These are phyloP conservation scores for Frankliniella intonsa DNA, from an alignment of 2,888 invertebrate genomes.

Conservation along the genomic window DNA sequence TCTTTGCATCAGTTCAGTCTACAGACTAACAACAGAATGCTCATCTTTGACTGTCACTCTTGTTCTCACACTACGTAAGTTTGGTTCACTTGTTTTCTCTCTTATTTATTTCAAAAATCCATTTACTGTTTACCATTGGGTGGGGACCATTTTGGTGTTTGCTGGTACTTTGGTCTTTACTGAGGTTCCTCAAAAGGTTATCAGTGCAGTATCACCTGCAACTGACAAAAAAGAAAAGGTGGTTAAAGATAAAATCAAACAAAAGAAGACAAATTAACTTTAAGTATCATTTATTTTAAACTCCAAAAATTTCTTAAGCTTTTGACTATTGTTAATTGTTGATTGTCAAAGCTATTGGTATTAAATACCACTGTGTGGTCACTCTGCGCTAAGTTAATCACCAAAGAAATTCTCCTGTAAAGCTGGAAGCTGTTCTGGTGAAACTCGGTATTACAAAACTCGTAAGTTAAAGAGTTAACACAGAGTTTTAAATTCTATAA, in stretches of 20 bases:
- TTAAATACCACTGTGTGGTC: not conserved
- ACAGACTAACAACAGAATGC: conserved; percentile 88
- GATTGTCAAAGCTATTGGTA: too few species aligned
- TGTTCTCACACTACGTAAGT: conserved; percentile 93
- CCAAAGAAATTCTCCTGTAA: conserved; percentile 6
- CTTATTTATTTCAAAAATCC: conserved; percentile 92
- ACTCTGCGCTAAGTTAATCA: not conserved
- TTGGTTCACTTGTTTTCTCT: conserved; percentile 90
- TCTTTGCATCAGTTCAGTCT: conserved; percentile 92
- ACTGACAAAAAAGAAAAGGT: not conserved
- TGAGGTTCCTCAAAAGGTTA: conserved; percentile 52
- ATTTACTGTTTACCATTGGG: conserved; percentile 86
- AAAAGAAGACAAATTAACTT: conserved; percentile 29
- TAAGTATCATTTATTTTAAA: not conserved
- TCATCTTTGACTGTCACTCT: conserved; percentile 91
- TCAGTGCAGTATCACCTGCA: not conserved
- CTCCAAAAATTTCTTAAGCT: not conserved
- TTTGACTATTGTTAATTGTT: not conserved
- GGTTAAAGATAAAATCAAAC: not conserved
- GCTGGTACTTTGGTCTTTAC: conserved; percentile 89
- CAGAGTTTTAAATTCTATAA: not conserved
- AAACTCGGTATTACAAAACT: too few species aligned
- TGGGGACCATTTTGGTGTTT: conserved; percentile 86
- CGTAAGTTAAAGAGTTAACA: not conserved
- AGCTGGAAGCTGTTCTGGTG: not conserved